Evolutionary conservation across 2,888 invertebrate genomes (phyloP).

Genomic region (Drosophila gaucha): DNA sequence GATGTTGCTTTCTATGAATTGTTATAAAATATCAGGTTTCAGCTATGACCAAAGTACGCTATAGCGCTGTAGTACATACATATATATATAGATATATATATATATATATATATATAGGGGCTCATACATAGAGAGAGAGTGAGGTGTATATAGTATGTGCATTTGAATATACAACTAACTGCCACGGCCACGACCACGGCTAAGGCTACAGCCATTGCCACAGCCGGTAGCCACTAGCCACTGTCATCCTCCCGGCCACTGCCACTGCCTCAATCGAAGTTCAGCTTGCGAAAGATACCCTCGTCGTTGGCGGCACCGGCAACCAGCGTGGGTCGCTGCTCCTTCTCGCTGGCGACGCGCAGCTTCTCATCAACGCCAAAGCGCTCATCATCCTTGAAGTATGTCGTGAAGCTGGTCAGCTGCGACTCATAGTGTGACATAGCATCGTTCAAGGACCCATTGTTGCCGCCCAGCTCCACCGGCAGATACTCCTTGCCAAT

Average conservation of each 20-base stretch:
- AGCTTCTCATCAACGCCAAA: conserved; percentile 74
- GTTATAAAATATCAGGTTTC: conserved; percentile 77
- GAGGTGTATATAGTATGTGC: conserved; percentile 61
- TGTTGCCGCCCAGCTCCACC: conserved; percentile 88
- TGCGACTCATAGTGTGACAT: conserved; percentile 63
- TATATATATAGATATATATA: conserved; percentile 28
- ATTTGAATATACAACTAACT: conserved; percentile 63
- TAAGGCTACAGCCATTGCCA: conserved; percentile 15
- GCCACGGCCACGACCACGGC: conserved; percentile 1
- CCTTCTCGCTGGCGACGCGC: conserved; percentile 56
- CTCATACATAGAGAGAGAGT: conserved; percentile 24
- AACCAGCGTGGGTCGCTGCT: conserved; percentile 31
- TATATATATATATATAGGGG: conserved; percentile 15
- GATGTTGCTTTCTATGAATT: conserved; percentile 56
- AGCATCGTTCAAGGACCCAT: conserved; percentile 84
- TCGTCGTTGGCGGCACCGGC: conserved; percentile 42
- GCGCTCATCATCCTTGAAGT: conserved; percentile 79
- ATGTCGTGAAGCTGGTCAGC: conserved; percentile 61
- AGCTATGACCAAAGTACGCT: conserved; percentile 68
- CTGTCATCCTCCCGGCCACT: background rate
- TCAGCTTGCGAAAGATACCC: conserved; percentile 77
- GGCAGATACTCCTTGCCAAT: conserved; percentile 88
- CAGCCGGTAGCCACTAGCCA: background rate
- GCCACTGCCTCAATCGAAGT: conserved; percentile 69
- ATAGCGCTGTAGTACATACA: conserved; percentile 47